phyloP scores from a whole-genome alignment of 1,140 invertebrate genomes.

The Drosophila tsacasi region DNA sequence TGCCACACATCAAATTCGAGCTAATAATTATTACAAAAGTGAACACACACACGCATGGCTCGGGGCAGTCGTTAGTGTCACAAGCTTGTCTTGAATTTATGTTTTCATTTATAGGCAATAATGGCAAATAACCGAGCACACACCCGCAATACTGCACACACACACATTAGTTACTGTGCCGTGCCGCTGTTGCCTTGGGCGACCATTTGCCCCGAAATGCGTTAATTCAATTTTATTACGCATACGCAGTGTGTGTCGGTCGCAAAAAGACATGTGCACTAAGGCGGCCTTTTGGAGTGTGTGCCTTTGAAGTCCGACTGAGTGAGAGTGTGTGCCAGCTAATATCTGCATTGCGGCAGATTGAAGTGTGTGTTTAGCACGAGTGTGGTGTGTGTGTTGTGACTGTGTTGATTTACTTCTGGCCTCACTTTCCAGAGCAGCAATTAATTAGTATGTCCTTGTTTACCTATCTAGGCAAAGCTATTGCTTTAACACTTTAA shows the following conservation, averaged over 20 bases:
- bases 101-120: conserved; percentile 71
- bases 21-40: conserved; percentile 66
- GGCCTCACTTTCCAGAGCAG: background rate
- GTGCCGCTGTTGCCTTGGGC: conserved; percentile 34
- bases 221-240: conserved; percentile 78
- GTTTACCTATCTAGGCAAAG: conserved; percentile 11
- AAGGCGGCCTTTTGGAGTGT: conserved; percentile 37
- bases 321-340: conserved; percentile 15
- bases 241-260: conserved; percentile 60
- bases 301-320: conserved; percentile 8
- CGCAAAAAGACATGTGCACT: conserved; percentile 49
- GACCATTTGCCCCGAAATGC: conserved; percentile 56
- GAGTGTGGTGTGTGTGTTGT: background rate
- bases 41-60: conserved; percentile 21
- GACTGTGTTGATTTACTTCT: conserved; percentile 19
- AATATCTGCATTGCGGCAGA: conserved; percentile 70
- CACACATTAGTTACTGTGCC: conserved; percentile 39
- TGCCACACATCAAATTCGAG: conserved; percentile 45
- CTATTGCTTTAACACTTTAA: background rate
- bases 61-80: conserved; percentile 35
- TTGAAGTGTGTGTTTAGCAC: conserved; percentile 39
- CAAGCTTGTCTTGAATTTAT: conserved; percentile 56
- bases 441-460: conserved; percentile 44
- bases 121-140: conserved; percentile 3
- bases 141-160: conserved; percentile 4